Evolutionary conservation across 2,888 invertebrate species (phyloP).

Genomic region (Ellobium chinense): DNA sequence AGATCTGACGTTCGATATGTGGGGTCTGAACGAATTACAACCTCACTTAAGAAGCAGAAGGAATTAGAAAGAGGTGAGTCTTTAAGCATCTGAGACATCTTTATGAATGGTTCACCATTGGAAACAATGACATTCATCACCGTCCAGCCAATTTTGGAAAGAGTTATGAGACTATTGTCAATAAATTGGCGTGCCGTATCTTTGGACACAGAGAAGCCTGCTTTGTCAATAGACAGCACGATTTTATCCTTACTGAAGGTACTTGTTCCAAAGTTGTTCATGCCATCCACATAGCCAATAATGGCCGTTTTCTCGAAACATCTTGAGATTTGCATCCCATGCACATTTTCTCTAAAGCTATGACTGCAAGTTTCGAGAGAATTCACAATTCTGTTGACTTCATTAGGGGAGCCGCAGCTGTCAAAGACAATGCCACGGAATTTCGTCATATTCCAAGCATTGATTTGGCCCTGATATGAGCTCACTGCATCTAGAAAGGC

Average conservation of each 20-base stretch:
- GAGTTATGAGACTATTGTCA: background rate
- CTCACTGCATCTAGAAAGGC: slow-evolving; percentile 51
- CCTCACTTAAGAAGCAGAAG: slow-evolving; percentile 14
- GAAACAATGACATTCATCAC: slow-evolving; percentile 28
- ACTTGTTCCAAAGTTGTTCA: slow-evolving; percentile 17
- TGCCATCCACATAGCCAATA: slow-evolving; percentile 10
- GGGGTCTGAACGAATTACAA: slow-evolving; percentile 4
- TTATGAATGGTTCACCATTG: slow-evolving; percentile 2
- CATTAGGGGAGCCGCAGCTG: slow-evolving; percentile 38
- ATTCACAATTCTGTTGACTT: background rate
- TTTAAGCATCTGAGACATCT: background rate
- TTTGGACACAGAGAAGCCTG: background rate
- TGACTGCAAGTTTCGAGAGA: slow-evolving; percentile 43
- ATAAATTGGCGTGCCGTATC: background rate
- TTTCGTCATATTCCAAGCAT: background rate
- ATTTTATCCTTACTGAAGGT: background rate
- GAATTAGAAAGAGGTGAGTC: background rate
- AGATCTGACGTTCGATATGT: background rate
- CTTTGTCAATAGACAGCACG: background rate
- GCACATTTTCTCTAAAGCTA: slow-evolving; percentile 33
- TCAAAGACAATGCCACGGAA: slow-evolving; percentile 50
- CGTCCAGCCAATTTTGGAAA: slow-evolving; percentile 15
- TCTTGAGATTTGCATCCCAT: background rate
- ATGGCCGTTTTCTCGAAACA: slow-evolving; percentile 4
- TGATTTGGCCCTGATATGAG: slow-evolving; percentile 18